phyloP scores from a whole-genome alignment of 2,888 invertebrate genomes.

The Sphaerophoria rueppellii region DNA sequence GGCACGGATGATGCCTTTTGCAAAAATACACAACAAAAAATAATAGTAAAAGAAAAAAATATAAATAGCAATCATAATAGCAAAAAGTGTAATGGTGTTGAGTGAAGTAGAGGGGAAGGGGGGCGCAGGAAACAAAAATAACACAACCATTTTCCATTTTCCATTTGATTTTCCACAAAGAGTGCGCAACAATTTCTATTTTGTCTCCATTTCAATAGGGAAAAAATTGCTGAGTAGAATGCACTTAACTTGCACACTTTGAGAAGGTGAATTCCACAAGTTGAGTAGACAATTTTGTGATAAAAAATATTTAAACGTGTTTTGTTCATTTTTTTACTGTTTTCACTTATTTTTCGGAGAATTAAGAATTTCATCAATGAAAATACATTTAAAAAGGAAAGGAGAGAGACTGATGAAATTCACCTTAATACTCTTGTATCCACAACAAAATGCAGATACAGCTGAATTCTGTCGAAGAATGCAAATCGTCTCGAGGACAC shows the following conservation, averaged over 20 bases:
- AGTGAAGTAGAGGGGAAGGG: constrained; percentile 13
- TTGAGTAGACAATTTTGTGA: background rate
- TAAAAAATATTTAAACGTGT: too few species aligned
- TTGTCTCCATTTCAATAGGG: background rate
- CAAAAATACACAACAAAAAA: constrained; percentile 19
- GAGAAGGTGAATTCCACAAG: constrained; percentile 20
- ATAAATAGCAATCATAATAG: constrained; percentile 54
- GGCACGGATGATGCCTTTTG: constrained; percentile 51
- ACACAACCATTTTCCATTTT: constrained; percentile 44
- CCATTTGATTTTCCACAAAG: constrained; percentile 23
- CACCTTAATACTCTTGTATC: background rate
- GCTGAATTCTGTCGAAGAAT: constrained; percentile 7
- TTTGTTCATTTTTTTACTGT: too few species aligned
- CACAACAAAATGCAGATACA: background rate
- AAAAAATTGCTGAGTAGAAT: constrained; percentile 5
- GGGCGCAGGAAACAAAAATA: constrained; percentile 7
- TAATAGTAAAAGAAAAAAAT: background rate
- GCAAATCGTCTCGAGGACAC: constrained; percentile 33
- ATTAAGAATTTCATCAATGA: too few species aligned
- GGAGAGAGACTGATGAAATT: constrained; percentile 6
- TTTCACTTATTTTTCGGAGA: too few species aligned
- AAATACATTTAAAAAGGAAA: too few species aligned
- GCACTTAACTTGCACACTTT: constrained; percentile 15
- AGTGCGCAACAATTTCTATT: background rate
- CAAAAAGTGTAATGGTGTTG: constrained; percentile 53